Evolutionary conservation across 2,888 invertebrate genomes (phyloP), one percentile per base, ranked within the genome.

Genomic region (Enchytraeus crypticus): DNA sequence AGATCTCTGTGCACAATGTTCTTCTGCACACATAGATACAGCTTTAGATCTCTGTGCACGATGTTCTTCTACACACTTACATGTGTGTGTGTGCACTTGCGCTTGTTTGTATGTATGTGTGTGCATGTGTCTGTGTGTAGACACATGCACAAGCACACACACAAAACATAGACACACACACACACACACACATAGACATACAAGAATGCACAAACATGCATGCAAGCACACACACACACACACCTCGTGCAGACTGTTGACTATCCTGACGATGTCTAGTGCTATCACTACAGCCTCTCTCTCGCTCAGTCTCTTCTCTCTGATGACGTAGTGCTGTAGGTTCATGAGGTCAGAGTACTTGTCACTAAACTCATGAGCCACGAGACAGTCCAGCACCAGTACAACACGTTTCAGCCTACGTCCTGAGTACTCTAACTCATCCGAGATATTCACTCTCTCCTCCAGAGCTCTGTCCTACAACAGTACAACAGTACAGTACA

Each of bases 1-100:
- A 88, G 77, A 77, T 89, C 88, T 67, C 88, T 82, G 75, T 88
- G 88, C 3, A 88, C 87, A 73, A 89, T 85, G 74, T 88, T 88
- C 76, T n/a, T n/a, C n/a, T n/a, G n/a, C n/a, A n/a, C n/a, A n/a
- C n/a, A n/a, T n/a, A n/a, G n/a, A n/a, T n/a, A n/a, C n/a, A n/a
- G n/a, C n/a, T n/a, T n/a, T n/a, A n/a, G n/a, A n/a, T n/a, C n/a
- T n/a, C n/a, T n/a, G 84, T 84, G 85, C 87, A 81, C 30, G n/a
- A n/a, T n/a, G n/a, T n/a, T n/a, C n/a, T n/a, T n/a, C n/a, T n/a
- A n/a, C n/a, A n/a, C n/a, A n/a, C n/a, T 23, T 23, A 11, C 3
- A 46, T 46, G 8, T 46, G 23, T 3, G 23, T 3, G 23, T 45
- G 23, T 5, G 23, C 18, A 45, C 23, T 21, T 5, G 23, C 11